Base-by-base conservation (phyloP, 2,113 vertebrate species). In the Podilymbus podiceps region DNA sequence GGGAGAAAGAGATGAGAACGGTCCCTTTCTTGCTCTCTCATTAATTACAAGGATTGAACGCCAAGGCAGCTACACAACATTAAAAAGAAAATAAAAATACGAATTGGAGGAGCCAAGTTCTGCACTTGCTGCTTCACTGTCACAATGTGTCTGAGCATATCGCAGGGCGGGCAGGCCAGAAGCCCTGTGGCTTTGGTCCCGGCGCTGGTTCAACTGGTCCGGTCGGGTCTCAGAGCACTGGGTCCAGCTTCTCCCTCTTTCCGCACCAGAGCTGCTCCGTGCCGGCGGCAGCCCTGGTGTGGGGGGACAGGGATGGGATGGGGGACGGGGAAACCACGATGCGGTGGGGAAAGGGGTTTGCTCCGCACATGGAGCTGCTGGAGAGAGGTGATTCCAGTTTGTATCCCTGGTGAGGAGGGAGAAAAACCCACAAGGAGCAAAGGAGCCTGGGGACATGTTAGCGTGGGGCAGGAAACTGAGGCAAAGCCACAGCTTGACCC, bases 121-220 rank as follows among this genome's bases (percentile, higher is more conserved):
- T 73, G 69, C n/a, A 1, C 49, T 77, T 80, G 69, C 76, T 38
- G 38, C 68, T 85, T 50, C 59, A 2, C 73, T 23, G 1, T 20
- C 16, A 6, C 1, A 17, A 47, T 24, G 50, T 47, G 22, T 52
- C 88, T 24, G 75, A 84, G 81, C 85, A 72, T 44, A 21, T 16
- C 1, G 2, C 2, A 6, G 55, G 6, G 2, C 0, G 6, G 79
- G 6, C 15, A 0, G 0, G 9, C 49, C 92, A 88, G 60, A 11
- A 69, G 53, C 22, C 92, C 80, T 10, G 3, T 2, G 20, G 50
- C 76, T 73, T 63, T 19, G 1, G 33, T n/a, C 53, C 74, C 5
- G 0, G 6, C 46, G 47, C 66, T 2, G 4, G 9, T n/a, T 75
- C 59, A 40, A 38, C 81, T 33, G 72, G 11, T 63, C 49, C 7